Percentiles rank a stretch among this genome's conserved stretches.
phyloP scores from a whole-genome alignment of 1,140 invertebrate genomes.

The Bacillus rossius region DNA sequence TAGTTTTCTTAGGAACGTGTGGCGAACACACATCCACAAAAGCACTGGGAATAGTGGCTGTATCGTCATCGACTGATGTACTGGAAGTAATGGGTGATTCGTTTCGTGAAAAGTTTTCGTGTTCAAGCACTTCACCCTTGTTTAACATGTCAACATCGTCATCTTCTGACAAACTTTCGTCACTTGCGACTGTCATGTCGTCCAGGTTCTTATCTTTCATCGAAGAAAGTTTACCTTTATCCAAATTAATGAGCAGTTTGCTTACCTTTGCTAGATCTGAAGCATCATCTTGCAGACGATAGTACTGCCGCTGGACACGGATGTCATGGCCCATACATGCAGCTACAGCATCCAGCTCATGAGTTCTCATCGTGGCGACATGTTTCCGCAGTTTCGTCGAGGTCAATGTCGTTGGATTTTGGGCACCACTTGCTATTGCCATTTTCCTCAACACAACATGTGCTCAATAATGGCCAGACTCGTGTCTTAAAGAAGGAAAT shows the following conservation, averaged over 20 bases:
- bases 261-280: background rate
- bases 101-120: too few relatives aligned
- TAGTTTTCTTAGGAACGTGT: too few relatives aligned
- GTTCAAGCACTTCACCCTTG: too few relatives aligned
- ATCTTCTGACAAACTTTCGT: too few relatives aligned
- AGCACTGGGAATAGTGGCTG: too few relatives aligned
- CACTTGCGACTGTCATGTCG: background rate
- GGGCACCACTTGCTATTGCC: constrained; percentile 4
- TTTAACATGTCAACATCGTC: background rate
- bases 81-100: too few relatives aligned
- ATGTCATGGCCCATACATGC: constrained; percentile 19
- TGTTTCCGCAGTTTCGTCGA: constrained; percentile 22
- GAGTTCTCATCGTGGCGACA: constrained; percentile 17
- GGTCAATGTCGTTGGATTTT: constrained; percentile 15
- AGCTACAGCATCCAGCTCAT: constrained; percentile 18
- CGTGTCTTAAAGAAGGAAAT: background rate
- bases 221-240: background rate
- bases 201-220: background rate
- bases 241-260: constrained; percentile 1
- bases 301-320: constrained; percentile 14
- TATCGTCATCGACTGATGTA: too few relatives aligned
- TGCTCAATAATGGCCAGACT: background rate
- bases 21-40: too few relatives aligned
- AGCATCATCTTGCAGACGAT: constrained; percentile 3
- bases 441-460: constrained; percentile 11